Conservation (phyloP, 92 coral and sea anemone genomes). For the Nematostella vectensis region DNA sequence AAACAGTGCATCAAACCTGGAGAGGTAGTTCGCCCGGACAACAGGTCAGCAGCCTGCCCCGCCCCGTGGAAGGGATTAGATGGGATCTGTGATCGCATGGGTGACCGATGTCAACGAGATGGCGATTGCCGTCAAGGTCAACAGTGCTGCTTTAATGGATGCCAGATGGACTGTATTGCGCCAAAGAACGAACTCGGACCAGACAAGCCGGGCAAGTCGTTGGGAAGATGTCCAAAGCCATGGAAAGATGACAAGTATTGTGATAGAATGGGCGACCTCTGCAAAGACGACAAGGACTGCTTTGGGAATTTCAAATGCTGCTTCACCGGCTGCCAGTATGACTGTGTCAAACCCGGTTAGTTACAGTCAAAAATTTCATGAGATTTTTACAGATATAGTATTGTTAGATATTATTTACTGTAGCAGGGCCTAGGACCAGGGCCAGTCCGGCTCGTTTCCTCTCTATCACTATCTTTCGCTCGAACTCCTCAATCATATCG, state of each 20-base stretch:
- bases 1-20: constrained; percentile 48
- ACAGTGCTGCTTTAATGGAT: constrained; percentile 73
- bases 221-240: constrained; percentile 44
- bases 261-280: constrained; percentile 48
- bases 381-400: too few species aligned
- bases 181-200: constrained; percentile 18
- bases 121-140: constrained; percentile 22
- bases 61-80: constrained; percentile 17
- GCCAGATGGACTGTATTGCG: constrained; percentile 55
- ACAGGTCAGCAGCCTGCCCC: constrained; percentile 26
- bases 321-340: constrained; percentile 48
- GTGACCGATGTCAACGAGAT: constrained; percentile 44
- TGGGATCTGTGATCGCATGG: constrained; percentile 51
- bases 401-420: too few species aligned
- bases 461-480: too few species aligned
- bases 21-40: neutral
- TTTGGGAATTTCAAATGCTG: constrained; percentile 44
- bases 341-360: constrained; percentile 32
- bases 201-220: constrained; percentile 6
- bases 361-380: too few species aligned
- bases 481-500: too few species aligned
- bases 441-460: too few species aligned
- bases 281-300: constrained; percentile 31
- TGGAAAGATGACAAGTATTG: constrained; percentile 24
- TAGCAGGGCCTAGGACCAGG: too few species aligned